Evolutionary conservation across 2,113 vertebrate species (phyloP).

Genomic region (Pongo abelii): DNA sequence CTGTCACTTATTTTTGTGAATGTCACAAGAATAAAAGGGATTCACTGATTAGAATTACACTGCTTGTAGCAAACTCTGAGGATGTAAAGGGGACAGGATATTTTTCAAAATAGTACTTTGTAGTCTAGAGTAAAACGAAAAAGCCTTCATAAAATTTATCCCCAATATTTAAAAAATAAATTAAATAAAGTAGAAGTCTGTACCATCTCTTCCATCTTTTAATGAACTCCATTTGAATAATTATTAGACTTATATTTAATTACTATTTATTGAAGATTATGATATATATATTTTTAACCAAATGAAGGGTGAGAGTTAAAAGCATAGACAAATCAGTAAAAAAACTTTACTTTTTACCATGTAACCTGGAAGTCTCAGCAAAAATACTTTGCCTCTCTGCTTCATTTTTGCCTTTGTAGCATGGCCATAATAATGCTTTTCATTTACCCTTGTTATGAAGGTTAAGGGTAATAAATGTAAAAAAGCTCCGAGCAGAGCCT

Average conservation of each 20-base stretch:
- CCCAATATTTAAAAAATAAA: background rate
- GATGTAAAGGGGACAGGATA: background rate
- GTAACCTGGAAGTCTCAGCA: background rate
- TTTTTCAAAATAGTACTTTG: slow-evolving; percentile 13
- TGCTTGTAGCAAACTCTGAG: background rate
- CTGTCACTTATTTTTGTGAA: background rate
- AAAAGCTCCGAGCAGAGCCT: background rate
- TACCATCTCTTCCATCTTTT: background rate
- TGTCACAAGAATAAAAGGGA: background rate
- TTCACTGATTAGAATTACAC: background rate
- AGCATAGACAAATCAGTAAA: background rate
- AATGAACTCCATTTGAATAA: background rate
- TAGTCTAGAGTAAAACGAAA: background rate
- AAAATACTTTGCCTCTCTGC: background rate
- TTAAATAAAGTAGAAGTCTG: background rate
- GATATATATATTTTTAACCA: background rate
- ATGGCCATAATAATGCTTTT: background rate
- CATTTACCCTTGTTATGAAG: background rate
- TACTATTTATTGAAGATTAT: background rate
- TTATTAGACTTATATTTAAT: background rate
- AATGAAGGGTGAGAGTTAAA: background rate
- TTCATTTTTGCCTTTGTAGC: background rate
- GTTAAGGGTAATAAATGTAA: background rate
- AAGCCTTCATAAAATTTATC: background rate
- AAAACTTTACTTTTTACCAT: background rate